Evolutionary conservation across 1,140 invertebrate genomes (phyloP).

Genomic region (Copidosoma floridanum): DNA sequence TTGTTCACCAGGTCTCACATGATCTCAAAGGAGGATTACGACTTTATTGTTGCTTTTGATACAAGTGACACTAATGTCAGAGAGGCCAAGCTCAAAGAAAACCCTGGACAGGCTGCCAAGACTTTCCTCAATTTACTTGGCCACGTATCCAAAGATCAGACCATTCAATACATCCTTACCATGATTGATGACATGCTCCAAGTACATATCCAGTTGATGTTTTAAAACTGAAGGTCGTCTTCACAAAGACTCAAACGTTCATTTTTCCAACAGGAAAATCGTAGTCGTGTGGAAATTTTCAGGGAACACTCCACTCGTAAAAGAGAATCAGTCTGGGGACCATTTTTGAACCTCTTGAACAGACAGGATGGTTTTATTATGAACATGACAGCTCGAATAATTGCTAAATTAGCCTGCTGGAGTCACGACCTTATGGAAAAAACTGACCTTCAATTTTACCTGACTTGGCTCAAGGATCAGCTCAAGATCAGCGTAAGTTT

Average conservation of each 20-base stretch:
- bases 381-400: conserved; percentile 96
- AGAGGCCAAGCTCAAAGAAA: conserved; percentile 70
- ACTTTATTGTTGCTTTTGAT: conserved; percentile 88
- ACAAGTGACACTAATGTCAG: conserved; percentile 64
- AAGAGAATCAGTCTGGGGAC: conserved; percentile 90
- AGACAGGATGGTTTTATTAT: conserved; percentile 96
- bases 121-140: conserved; percentile 93
- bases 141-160: conserved; percentile 97
- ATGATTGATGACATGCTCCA: conserved; percentile 98
- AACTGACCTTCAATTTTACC: conserved; percentile 93
- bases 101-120: conserved; percentile 82
- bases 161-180: conserved; percentile 97
- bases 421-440: conserved; percentile 89
- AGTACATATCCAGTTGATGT: conserved; percentile 54
- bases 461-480: conserved; percentile 98
- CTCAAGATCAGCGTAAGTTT: conserved; percentile 76
- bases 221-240: background rate
- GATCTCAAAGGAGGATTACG: conserved; percentile 93
- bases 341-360: conserved; percentile 93
- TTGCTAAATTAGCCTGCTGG: conserved; percentile 98
- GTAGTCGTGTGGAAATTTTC: conserved; percentile 94
- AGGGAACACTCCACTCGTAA: conserved; percentile 81
- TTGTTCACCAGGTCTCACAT: conserved; percentile 78
- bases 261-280: conserved; percentile 79
- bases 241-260: background rate